These are phyloP conservation scores for Halocaridina rubra DNA, from an alignment of 2,888 invertebrate species.

Conservation along the genomic window DNA sequence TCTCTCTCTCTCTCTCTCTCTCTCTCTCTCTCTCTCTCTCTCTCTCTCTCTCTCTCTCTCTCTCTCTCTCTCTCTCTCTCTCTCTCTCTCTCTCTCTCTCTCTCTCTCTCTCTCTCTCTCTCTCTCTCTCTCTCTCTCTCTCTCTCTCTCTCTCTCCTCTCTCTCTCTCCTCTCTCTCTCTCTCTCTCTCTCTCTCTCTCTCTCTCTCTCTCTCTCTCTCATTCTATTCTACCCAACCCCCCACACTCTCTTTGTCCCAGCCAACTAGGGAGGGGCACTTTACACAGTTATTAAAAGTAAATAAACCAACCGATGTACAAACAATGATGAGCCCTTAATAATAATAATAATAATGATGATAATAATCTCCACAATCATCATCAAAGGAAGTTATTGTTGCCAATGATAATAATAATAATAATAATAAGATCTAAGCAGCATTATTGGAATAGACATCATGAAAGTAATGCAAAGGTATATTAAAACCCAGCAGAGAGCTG, in stretches of 20 bases:
- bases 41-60: neutral
- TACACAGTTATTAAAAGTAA: no score
- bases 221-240: neutral
- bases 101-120: neutral
- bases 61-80: no score
- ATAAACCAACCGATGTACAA: no score
- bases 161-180: neutral
- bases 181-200: neutral
- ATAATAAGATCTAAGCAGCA: no score
- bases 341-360: neutral
- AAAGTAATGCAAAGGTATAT: no score
- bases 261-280: no score
- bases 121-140: neutral
- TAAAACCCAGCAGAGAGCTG: no score
- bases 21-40: neutral
- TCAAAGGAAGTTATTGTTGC: neutral
- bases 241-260: no score
- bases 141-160: neutral
- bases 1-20: neutral
- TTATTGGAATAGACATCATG: no score
- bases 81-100: neutral
- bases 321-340: no score
- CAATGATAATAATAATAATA: neutral
- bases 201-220: neutral
- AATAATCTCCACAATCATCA: no score